phyloP scores from a whole-genome alignment of 2,888 invertebrate species.

The Digitonthophagus gazella region DNA sequence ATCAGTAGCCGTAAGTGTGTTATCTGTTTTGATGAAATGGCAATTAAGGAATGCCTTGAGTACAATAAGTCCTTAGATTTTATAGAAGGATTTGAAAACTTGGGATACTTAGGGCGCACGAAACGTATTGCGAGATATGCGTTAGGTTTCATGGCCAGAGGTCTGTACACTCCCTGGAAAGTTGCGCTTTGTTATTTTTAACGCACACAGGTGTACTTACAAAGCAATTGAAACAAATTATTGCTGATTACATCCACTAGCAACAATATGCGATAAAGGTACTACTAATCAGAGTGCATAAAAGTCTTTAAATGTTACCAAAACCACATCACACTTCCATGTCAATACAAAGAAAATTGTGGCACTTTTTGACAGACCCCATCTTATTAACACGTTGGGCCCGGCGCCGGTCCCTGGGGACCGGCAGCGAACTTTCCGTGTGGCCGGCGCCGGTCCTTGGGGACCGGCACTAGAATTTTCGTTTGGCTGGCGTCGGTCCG shows the following conservation, averaged over 20 bases:
- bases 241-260: slow-evolving; percentile 12
- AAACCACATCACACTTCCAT: slow-evolving; percentile 15
- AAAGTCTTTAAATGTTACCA: slow-evolving; percentile 9
- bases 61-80: slow-evolving; percentile 21
- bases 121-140: slow-evolving; percentile 14
- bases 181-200: slow-evolving; percentile 19
- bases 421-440: no score
- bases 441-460: no score
- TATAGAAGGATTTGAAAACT: slow-evolving; percentile 27
- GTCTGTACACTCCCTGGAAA: slow-evolving; percentile 22
- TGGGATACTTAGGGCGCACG: slow-evolving; percentile 22
- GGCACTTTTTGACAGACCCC: slow-evolving; percentile 18
- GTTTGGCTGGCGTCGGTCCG: no score
- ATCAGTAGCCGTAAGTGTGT: slow-evolving; percentile 14
- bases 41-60: slow-evolving; percentile 15
- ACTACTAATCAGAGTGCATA: slow-evolving; percentile 18
- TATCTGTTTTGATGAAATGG: slow-evolving; percentile 23
- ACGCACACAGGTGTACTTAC: slow-evolving; percentile 9
- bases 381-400: slow-evolving; percentile 23
- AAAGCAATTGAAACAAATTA: slow-evolving; percentile 7
- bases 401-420: no score
- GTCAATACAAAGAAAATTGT: slow-evolving; percentile 11
- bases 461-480: no score
- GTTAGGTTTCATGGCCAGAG: slow-evolving; percentile 18
- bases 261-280: slow-evolving; percentile 22